Evolutionary conservation across 2,888 invertebrate species (phyloP), one percentile per base, ranked within the genome.

Genomic region (Caenorhabditis doughertyi): DNA sequence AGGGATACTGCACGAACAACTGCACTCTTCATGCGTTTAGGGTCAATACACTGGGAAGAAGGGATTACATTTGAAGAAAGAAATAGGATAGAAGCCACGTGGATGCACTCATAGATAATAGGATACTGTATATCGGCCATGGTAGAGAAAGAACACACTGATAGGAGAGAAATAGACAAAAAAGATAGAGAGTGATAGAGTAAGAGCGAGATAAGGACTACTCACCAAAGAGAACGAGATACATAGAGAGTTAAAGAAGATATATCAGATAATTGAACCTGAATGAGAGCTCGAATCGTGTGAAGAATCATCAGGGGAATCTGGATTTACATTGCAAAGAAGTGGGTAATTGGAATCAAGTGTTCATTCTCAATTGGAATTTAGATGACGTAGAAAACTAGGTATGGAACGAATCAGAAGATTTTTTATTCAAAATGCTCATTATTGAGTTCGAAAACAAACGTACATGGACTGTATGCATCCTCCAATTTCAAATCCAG

Each of bases 261-360:
- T 7, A 2, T n/a, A 67, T 49, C 76, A 76, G 67, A 76, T 76
- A 58, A 76, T 76, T 44, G 76, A 76, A 68, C 76, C 76, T 76
- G 76, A 76, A 76, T 67, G 58, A 76, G 68, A 76, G 76, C 76
- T 60, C 56, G 67, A 76, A 76, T 76, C 67, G 64, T 73, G 62
- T 27, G 62, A 73, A 55, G 76, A 76, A 58, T 65, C 65, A 51
- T 67, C 64, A 25, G 25, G 58, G 60, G 68, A 76, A 68, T 76
- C 76, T 67, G 74, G 32, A 53, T 62, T 73, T 29, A 3, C 21
- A 55, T 74, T 65, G 65, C 67, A 51, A 47, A 68, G 68, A 76
- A 76, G 68, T 76, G 67, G 67, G 32, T 39, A 21, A 23, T 29
- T 32, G 11, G 60, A 72, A 72, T 72, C 62, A 64, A 0, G 18